These are phyloP conservation scores for Copidosoma aretas DNA, from an alignment of 2,888 invertebrate species.

Conservation along the genomic window DNA sequence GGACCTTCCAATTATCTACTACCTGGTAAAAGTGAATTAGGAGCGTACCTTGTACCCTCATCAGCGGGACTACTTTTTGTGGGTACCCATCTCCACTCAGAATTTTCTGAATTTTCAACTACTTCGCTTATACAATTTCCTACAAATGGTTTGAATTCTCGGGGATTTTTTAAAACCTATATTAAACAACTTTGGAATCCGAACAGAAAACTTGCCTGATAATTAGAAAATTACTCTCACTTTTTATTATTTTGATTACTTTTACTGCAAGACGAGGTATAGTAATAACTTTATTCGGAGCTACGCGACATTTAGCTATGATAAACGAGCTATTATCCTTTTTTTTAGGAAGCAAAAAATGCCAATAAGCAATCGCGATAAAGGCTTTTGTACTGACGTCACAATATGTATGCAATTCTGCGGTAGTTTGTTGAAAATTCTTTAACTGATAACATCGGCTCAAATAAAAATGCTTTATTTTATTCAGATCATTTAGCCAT, in stretches of 20 bases:
- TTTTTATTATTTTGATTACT: no score
- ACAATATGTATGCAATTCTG: background rate
- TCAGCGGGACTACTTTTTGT: background rate
- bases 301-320: no score
- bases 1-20: conserved; percentile 2
- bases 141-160: conserved; percentile 9
- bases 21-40: no score
- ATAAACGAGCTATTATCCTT: no score
- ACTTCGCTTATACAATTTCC: conserved; percentile 17
- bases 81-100: background rate
- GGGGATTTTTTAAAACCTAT: background rate
- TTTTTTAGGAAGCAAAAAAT: no score
- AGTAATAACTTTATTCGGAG: no score
- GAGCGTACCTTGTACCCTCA: background rate
- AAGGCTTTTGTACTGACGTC: no score
- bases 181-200: no score
- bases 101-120: background rate
- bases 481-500: conserved; percentile 42
- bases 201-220: no score
- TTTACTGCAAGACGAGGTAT: no score
- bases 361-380: no score
- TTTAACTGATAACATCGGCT: conserved; percentile 8
- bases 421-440: background rate
- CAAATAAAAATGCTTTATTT: conserved; percentile 17
- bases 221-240: no score